phyloP scores from a whole-genome alignment of 1,140 invertebrate genomes.

The Heliothis virescens region DNA sequence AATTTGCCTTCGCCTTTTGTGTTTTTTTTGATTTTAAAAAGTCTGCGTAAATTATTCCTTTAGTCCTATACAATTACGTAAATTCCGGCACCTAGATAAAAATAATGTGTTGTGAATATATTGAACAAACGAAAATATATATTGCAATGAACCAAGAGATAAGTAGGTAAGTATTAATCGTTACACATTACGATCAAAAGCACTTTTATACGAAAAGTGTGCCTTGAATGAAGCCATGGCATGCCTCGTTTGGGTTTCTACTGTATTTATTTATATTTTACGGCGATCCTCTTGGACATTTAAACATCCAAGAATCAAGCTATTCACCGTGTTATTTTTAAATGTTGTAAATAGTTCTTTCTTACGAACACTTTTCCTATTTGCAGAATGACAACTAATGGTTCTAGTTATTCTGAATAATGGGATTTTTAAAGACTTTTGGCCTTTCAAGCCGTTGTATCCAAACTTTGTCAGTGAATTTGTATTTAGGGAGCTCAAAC shows the following conservation, averaged over 20 bases:
- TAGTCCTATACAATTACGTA: not conserved
- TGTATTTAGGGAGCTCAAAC: conserved; percentile 2
- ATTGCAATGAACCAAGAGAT: not conserved
- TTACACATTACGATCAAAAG: not conserved
- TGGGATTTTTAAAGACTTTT: conserved; percentile 31
- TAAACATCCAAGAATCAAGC: not conserved
- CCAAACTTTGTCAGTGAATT: not conserved
- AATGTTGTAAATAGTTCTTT: not conserved
- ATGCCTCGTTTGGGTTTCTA: conserved; percentile 3
- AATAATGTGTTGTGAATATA: not conserved
- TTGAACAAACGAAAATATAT: not conserved
- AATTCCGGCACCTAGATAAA: not conserved
- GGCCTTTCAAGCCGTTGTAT: not conserved
- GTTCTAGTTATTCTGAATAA: not conserved
- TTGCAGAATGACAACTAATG: not conserved
- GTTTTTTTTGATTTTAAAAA: not conserved
- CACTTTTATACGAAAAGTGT: not conserved
- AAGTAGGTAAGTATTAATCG: not conserved
- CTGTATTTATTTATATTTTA: conserved; percentile 11
- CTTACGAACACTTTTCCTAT: not conserved
- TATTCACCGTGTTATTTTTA: not conserved
- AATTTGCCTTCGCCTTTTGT: not conserved
- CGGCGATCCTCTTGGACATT: too few species aligned
- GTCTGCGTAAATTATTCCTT: not conserved
- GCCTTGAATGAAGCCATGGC: not conserved